Conservation (phyloP, 2,797 vertebrate genomes). For the Myoxocephalus aenaeus region DNA sequence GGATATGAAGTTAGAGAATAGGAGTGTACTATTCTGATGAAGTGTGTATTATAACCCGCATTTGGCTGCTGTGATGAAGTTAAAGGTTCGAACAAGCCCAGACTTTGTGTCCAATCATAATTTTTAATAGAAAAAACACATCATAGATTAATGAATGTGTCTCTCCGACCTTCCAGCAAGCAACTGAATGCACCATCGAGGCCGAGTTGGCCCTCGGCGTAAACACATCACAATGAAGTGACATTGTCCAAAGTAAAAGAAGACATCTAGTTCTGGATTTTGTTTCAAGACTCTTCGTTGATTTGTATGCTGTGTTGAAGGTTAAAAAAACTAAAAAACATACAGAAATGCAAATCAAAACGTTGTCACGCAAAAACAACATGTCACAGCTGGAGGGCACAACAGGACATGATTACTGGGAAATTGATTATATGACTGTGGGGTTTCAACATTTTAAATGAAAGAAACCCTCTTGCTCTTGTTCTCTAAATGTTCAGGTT, state of each 20-base stretch:
- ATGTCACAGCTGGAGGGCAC: background rate
- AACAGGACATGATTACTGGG: background rate
- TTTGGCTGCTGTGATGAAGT: background rate
- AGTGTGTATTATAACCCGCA: background rate
- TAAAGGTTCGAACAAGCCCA: background rate
- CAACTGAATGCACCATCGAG: background rate
- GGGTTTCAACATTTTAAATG: background rate
- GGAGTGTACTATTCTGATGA: background rate
- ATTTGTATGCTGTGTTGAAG: background rate
- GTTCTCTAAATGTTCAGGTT: constrained; percentile 4
- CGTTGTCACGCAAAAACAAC: background rate
- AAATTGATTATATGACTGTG: background rate
- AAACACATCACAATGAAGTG: background rate
- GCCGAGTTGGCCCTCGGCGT: background rate
- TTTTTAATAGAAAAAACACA: background rate
- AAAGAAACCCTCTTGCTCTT: background rate
- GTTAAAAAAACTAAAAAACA: background rate
- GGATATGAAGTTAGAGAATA: background rate
- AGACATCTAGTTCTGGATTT: background rate
- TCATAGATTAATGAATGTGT: background rate
- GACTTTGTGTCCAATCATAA: constrained; percentile 4
- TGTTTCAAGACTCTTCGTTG: background rate
- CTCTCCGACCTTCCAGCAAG: background rate
- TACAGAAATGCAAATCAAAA: too few relatives aligned
- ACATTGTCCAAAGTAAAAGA: constrained; percentile 4